phyloP scores from a whole-genome alignment of 2,113 vertebrate genomes.

The Columba janthina region DNA sequence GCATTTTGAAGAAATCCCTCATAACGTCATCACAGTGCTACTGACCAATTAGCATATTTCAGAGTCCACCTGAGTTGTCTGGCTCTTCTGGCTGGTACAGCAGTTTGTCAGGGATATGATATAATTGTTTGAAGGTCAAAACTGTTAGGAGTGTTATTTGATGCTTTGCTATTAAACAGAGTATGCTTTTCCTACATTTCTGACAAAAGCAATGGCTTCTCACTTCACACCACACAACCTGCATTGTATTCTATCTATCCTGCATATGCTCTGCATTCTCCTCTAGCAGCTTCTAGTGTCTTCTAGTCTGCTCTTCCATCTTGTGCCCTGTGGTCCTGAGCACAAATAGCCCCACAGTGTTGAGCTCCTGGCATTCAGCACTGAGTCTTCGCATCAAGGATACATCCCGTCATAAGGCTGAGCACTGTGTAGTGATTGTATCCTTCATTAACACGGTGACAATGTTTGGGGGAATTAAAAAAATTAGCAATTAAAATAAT shows the following conservation, averaged over 20 bases:
- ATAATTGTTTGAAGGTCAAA: not conserved
- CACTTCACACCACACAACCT: not conserved
- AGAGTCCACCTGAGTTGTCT: not conserved
- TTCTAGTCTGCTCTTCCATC: not conserved
- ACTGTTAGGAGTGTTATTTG: not conserved
- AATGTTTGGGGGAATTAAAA: conserved; percentile 1
- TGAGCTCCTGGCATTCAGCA: not conserved
- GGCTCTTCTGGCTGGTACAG: not conserved
- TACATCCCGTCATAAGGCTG: not conserved
- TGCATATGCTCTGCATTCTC: not conserved
- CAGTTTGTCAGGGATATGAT: fast-evolving
- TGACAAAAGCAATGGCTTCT: not conserved
- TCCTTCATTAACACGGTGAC: not conserved
- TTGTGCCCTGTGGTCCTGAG: not conserved
- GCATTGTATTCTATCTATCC: not conserved
- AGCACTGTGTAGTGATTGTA: not conserved
- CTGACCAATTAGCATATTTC: not conserved
- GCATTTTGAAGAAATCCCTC: not conserved
- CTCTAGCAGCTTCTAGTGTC: not conserved
- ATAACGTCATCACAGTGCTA: not conserved
- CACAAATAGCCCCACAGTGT: not conserved
- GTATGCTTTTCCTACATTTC: not conserved
- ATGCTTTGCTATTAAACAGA: not conserved
- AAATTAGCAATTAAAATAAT: not conserved
- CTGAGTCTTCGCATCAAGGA: not conserved